A percentile compares a stretch with the other conserved stretches of the same genome.
These are phyloP conservation scores for Megalops atlanticus DNA, from an alignment of 2,113 vertebrate species.

Conservation along the genomic window DNA sequence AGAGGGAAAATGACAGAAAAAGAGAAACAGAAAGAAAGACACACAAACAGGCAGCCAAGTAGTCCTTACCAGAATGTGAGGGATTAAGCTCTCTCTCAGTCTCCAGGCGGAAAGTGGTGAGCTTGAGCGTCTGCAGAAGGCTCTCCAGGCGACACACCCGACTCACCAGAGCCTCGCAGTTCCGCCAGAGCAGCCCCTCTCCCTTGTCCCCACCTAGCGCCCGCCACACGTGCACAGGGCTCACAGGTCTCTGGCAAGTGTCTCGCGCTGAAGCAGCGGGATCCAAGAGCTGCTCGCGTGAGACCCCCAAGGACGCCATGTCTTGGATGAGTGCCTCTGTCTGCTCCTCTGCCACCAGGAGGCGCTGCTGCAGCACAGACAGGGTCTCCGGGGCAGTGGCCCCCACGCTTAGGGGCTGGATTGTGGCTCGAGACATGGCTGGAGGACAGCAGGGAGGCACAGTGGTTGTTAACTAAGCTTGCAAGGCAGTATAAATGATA, in stretches of 20 bases:
- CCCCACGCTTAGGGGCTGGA: conserved; percentile 51
- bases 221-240: conserved; percentile 46
- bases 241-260: conserved; percentile 34
- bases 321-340: conserved; percentile 56
- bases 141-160: conserved; percentile 63
- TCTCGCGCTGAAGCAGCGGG: neutral
- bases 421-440: conserved; percentile 47
- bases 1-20: neutral
- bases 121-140: conserved; percentile 70
- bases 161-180: conserved; percentile 63
- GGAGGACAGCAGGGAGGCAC: neutral
- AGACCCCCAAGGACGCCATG: conserved; percentile 52
- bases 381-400: conserved; percentile 63
- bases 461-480: neutral
- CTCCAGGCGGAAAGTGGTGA: conserved; percentile 63
- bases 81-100: conserved; percentile 66
- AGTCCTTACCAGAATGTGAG: conserved; percentile 37
- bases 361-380: conserved; percentile 61
- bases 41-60: neutral
- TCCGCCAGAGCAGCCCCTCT: conserved; percentile 56
- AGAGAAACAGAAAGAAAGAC: neutral
- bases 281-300: conserved; percentile 17
- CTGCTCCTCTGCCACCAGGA: conserved; percentile 68
- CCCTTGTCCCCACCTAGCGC: conserved; percentile 39
- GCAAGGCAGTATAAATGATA: no score